Percentiles rank a stretch among this genome's conserved stretches.
Conservation (phyloP, 2,113 vertebrate genomes). For the Puma concolor region DNA sequence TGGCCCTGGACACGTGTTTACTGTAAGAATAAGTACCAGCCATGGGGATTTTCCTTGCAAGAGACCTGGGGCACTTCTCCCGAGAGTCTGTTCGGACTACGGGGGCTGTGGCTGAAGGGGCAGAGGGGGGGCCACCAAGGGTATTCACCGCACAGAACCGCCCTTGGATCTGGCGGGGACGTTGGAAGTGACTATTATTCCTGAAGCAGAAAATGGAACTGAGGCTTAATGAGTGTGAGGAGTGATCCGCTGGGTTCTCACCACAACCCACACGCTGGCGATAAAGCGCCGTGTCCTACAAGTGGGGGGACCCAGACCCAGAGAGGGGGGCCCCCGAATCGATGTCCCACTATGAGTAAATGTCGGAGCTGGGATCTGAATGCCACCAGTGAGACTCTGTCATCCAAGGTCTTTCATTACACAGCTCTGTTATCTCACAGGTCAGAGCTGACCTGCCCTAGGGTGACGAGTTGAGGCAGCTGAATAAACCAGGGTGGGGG, state of each 20-base stretch:
- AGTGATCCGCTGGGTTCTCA: accelerated
- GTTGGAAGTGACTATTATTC: accelerated
- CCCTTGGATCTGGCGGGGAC: not conserved
- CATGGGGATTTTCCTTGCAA: not conserved
- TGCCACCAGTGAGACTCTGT: accelerated
- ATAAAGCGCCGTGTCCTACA: no score
- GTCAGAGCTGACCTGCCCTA: not conserved
- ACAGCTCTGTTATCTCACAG: not conserved
- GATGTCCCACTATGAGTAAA: not conserved
- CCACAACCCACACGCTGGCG: accelerated
- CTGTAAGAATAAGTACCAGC: not conserved
- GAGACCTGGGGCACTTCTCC: not conserved
- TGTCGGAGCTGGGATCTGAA: not conserved
- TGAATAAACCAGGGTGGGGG: not conserved
- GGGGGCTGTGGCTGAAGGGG: not conserved
- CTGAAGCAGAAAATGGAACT: not conserved
- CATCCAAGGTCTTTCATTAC: accelerated
- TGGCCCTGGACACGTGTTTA: not conserved
- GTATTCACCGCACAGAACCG: not conserved
- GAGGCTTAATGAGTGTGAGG: no score
- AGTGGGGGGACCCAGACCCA: not conserved
- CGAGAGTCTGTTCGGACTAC: not conserved
- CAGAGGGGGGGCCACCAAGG: no score
- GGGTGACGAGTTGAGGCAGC: accelerated
- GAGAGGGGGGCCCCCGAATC: not conserved